A percentile compares a stretch with the other conserved stretches of the same genome.
phyloP scores from a whole-genome alignment of 2,888 invertebrate genomes.

The Monochamus alternatus region DNA sequence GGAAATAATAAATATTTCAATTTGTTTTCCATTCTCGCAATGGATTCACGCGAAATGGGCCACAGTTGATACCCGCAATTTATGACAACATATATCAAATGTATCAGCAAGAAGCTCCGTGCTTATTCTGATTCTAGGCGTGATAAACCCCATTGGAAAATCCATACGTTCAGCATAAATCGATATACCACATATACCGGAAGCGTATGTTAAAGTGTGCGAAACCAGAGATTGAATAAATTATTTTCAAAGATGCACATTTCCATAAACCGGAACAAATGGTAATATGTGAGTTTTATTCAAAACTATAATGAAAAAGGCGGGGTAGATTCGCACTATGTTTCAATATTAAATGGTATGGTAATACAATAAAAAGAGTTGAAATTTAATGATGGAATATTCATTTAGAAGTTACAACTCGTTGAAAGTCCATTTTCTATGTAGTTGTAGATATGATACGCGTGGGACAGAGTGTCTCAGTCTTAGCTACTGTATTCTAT shows the following conservation, averaged over 20 bases:
- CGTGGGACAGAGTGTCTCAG: no score
- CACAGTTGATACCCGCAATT: not conserved
- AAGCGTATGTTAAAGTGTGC: not conserved
- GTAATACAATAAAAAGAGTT: no score
- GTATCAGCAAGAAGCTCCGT: not conserved
- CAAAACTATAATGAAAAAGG: no score
- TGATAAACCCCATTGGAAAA: conserved; percentile 8
- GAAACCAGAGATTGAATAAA: not conserved
- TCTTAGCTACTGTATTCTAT: no score
- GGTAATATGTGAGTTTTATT: no score
- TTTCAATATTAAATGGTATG: no score
- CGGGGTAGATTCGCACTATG: no score
- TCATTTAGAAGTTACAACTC: no score
- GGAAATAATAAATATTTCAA: conserved; percentile 12
- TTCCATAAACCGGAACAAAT: no score
- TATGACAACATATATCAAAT: conserved; percentile 5
- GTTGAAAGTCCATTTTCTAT: no score
- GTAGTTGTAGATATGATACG: no score
- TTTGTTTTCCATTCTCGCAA: conserved; percentile 9
- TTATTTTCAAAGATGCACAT: not conserved
- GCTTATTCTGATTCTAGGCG: not conserved
- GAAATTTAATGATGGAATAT: no score
- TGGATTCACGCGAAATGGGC: not conserved
- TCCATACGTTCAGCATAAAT: not conserved
- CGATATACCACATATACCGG: not conserved